A percentile compares a stretch with the other conserved stretches of the same genome.
Evolutionary conservation across 2,888 invertebrate genomes (phyloP).

Genomic region (Herminia tarsipennalis): DNA sequence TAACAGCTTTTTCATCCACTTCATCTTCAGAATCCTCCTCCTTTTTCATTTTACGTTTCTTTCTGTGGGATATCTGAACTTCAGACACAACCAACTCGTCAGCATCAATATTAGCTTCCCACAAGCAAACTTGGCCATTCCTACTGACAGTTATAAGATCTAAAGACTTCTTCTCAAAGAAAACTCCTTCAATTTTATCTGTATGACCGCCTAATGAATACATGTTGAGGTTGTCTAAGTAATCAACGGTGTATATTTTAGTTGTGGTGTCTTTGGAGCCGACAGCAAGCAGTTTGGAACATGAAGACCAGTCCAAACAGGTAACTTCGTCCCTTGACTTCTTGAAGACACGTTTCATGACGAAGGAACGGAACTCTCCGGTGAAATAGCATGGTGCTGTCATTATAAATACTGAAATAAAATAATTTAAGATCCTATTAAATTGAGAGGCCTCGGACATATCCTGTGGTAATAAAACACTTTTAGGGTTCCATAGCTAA

Average conservation of each 20-base stretch:
- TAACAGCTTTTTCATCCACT: constrained; percentile 83
- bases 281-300: constrained; percentile 95
- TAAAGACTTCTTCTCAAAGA: constrained; percentile 94
- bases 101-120: constrained; percentile 93
- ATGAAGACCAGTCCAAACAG: constrained; percentile 96
- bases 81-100: constrained; percentile 87
- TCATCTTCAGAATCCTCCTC: constrained; percentile 88
- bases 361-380: constrained; percentile 95
- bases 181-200: constrained; percentile 93
- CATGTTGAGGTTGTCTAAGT: constrained; percentile 90
- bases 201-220: constrained; percentile 94
- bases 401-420: constrained; percentile 91
- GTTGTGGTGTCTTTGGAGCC: constrained; percentile 96
- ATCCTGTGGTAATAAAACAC: too few relatives aligned
- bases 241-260: constrained; percentile 92
- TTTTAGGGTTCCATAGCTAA: background rate
- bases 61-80: constrained; percentile 81
- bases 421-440: too few relatives aligned
- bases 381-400: constrained; percentile 92
- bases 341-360: constrained; percentile 92
- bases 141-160: constrained; percentile 93
- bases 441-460: too few relatives aligned
- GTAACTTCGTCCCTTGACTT: constrained; percentile 94
- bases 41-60: constrained; percentile 68
- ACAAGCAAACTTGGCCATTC: constrained; percentile 93